Evolutionary conservation across 2,113 vertebrate species (phyloP).

Genomic region (Leucoraja erinaceus): DNA sequence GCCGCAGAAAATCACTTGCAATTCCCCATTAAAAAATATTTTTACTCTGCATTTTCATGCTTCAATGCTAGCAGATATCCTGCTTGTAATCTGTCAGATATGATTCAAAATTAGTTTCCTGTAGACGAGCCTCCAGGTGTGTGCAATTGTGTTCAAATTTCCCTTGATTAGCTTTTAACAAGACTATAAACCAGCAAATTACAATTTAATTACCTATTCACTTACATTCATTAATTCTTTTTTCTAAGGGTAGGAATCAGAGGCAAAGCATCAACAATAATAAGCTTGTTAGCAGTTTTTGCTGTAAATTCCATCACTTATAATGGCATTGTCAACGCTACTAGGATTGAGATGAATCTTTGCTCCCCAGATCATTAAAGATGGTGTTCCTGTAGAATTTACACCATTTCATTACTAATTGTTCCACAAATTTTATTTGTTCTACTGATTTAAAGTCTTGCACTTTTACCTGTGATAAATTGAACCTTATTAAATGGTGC

Average conservation of each 20-base stretch:
- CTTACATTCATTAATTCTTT: constrained; percentile 11
- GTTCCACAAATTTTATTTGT: not conserved
- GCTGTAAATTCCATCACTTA: not conserved
- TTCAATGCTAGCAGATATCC: not conserved
- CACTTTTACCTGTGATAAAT: no score
- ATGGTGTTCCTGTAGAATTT: not conserved
- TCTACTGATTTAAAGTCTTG: not conserved
- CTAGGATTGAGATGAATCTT: not conserved
- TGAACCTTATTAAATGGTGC: not conserved
- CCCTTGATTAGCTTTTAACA: constrained; percentile 1
- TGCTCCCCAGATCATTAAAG: not conserved
- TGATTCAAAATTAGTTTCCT: not conserved
- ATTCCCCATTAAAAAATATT: no score
- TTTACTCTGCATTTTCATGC: not conserved
- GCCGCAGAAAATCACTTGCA: not conserved
- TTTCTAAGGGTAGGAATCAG: not conserved
- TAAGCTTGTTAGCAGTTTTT: not conserved
- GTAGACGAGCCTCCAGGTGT: not conserved
- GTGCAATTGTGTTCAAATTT: not conserved
- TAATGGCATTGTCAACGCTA: constrained; percentile 11
- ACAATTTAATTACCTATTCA: not conserved
- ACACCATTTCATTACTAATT: not conserved
- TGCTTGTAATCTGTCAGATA: not conserved
- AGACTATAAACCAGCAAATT: constrained; percentile 12
- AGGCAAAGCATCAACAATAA: not conserved